phyloP scores from a whole-genome alignment of 2,888 invertebrate species.

The Penaeus monodon region DNA sequence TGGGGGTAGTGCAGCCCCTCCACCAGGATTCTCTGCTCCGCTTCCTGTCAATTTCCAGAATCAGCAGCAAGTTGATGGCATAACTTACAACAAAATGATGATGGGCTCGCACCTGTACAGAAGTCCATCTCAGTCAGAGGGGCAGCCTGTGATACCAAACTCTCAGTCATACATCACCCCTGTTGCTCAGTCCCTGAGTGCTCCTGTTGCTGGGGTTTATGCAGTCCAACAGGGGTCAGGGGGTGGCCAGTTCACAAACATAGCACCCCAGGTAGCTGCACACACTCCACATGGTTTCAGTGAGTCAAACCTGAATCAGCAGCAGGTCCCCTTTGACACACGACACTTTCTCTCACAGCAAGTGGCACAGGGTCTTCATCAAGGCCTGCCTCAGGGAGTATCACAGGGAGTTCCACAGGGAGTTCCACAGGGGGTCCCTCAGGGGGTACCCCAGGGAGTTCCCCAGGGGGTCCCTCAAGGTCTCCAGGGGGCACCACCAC shows the following conservation, averaged over 20 bases:
- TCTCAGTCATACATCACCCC: constrained; percentile 43
- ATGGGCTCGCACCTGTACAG: constrained; percentile 40
- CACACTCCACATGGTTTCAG: constrained; percentile 36
- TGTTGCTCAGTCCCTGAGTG: constrained; percentile 32
- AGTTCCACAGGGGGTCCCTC: constrained; percentile 38
- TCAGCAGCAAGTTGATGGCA: constrained; percentile 31
- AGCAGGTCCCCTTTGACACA: constrained; percentile 43
- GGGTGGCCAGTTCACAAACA: constrained; percentile 25
- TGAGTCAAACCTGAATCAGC: constrained; percentile 37
- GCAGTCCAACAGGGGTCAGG: constrained; percentile 29
- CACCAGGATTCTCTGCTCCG: constrained; percentile 54
- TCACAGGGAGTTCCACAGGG: constrained; percentile 40
- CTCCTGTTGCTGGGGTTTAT: constrained; percentile 41
- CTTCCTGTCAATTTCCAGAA: constrained; percentile 40
- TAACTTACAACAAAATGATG: constrained; percentile 40
- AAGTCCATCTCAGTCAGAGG: constrained; percentile 41
- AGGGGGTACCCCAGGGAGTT: constrained; percentile 28
- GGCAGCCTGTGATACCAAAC: constrained; percentile 25
- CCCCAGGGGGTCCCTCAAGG: constrained; percentile 3
- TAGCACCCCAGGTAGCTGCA: constrained; percentile 10
- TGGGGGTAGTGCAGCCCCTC: constrained; percentile 18
- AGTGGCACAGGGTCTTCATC: constrained; percentile 30
- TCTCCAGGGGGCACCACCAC: constrained; percentile 19
- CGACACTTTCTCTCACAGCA: constrained; percentile 48
- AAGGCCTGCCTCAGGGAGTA: constrained; percentile 22